phyloP scores from a whole-genome alignment of 2,888 invertebrate genomes.

The Griposia aprilina region DNA sequence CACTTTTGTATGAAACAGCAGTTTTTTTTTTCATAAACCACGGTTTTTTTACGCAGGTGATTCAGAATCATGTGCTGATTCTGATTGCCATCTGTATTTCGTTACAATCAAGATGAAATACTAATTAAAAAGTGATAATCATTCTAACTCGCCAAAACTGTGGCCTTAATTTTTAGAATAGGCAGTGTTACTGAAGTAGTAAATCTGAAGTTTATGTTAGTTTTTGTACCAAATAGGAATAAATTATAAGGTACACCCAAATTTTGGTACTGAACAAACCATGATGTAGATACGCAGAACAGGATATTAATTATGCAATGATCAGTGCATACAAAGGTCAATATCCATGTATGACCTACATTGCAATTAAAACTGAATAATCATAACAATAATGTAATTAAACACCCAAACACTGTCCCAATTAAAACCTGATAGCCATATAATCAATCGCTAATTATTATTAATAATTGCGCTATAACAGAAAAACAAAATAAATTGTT shows the following conservation, averaged over 20 bases:
- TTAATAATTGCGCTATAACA: constrained; percentile 50
- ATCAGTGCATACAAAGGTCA: not conserved
- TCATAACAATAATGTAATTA: not conserved
- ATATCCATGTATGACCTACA: not conserved
- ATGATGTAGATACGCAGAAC: not conserved
- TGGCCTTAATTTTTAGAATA: too few relatives aligned
- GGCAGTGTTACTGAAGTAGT: too few relatives aligned
- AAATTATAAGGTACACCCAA: not conserved
- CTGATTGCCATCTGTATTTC: too few relatives aligned
- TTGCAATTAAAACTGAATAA: not conserved
- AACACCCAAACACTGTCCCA: not conserved
- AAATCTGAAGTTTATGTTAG: too few relatives aligned
- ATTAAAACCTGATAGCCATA: not conserved
- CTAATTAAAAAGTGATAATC: not conserved
- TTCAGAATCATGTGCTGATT: too few relatives aligned
- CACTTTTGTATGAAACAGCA: too few relatives aligned
- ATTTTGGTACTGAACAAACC: not conserved
- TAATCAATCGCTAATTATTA: constrained; percentile 27
- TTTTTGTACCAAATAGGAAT: not conserved
- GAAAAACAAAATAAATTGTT: constrained; percentile 39
- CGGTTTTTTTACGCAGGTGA: too few relatives aligned
- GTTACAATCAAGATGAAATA: too few relatives aligned
- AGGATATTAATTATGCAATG: not conserved
- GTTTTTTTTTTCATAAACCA: too few relatives aligned
- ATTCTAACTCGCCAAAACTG: not conserved